phyloP scores from a whole-genome alignment of 2,797 vertebrate species.

The Neopelma chrysocephalum region DNA sequence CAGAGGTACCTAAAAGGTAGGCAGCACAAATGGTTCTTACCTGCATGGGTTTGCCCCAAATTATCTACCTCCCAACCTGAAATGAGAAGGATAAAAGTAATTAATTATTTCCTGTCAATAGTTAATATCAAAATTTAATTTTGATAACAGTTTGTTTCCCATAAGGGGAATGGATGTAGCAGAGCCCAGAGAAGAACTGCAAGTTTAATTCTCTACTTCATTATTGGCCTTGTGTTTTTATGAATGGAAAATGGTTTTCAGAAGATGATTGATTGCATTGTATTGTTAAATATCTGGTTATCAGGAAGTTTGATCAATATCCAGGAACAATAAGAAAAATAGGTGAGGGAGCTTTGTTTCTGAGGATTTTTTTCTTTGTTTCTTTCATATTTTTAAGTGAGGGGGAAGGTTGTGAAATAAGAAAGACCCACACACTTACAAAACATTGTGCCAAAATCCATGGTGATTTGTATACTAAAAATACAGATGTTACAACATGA shows the following conservation, averaged over 20 bases:
- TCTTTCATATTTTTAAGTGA: fast-evolving
- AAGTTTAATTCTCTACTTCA: background rate
- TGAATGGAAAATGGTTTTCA: background rate
- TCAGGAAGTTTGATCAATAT: background rate
- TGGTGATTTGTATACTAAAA: background rate
- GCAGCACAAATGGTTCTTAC: background rate
- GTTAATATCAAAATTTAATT: background rate
- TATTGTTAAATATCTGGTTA: background rate
- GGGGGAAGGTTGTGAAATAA: background rate
- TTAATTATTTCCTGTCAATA: background rate
- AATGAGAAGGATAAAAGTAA: background rate
- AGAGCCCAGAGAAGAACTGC: background rate
- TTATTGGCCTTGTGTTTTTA: background rate
- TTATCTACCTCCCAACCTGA: slow-evolving; percentile 75
- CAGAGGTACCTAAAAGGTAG: fast-evolving
- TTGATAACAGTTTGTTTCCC: background rate
- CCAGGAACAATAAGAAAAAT: background rate
- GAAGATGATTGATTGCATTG: background rate
- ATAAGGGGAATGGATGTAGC: fast-evolving
- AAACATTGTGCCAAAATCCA: background rate
- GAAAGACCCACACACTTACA: background rate
- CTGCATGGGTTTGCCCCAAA: slow-evolving; percentile 69
- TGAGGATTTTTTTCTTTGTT: fast-evolving
- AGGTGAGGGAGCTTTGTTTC: fast-evolving
- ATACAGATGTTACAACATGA: fast-evolving